Percentiles rank a stretch among this genome's conserved stretches.
These are phyloP conservation scores for Halichondria panicea DNA, from an alignment of 37 sponge, comb jelly and placozoan species.

Conservation along the genomic window DNA sequence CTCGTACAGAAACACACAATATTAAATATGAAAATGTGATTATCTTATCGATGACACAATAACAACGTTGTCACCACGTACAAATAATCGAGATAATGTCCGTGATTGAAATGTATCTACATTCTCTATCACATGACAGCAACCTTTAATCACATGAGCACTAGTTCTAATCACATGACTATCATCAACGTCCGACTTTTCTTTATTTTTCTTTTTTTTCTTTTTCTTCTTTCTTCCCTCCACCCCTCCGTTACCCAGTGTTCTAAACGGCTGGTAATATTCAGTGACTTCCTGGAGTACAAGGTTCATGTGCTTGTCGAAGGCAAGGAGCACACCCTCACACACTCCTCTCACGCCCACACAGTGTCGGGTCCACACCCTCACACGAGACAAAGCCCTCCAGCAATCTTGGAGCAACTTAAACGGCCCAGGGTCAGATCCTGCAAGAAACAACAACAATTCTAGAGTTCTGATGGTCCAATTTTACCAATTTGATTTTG, in stretches of 20 bases:
- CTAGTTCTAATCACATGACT: neutral
- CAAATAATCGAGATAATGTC: conserved; percentile 29
- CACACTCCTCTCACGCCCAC: conserved; percentile 64
- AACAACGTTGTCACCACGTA: conserved; percentile 69
- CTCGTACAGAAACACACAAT: neutral
- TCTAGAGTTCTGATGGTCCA: no score
- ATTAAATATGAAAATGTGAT: neutral
- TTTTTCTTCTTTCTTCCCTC: conserved; percentile 3
- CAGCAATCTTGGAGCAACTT: conserved; percentile 32
- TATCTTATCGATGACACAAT: conserved; percentile 25
- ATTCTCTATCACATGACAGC: neutral
- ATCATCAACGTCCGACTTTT: neutral
- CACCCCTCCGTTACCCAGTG: conserved; percentile 39
- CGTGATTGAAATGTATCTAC: neutral
- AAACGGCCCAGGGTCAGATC: conserved; percentile 32
- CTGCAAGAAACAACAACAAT: no score
- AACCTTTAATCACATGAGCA: neutral
- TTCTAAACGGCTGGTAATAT: conserved; percentile 52
- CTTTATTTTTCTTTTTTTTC: conserved; percentile 11
- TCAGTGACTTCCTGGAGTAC: conserved; percentile 57
- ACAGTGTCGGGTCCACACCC: conserved; percentile 64
- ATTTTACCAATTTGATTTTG: no score
- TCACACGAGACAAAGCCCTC: conserved; percentile 2
- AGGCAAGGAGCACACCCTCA: conserved; percentile 39
- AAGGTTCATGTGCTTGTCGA: conserved; percentile 75